Evolutionary conservation across 2,797 vertebrate species (phyloP).

Genomic region (Spizella passerina): DNA sequence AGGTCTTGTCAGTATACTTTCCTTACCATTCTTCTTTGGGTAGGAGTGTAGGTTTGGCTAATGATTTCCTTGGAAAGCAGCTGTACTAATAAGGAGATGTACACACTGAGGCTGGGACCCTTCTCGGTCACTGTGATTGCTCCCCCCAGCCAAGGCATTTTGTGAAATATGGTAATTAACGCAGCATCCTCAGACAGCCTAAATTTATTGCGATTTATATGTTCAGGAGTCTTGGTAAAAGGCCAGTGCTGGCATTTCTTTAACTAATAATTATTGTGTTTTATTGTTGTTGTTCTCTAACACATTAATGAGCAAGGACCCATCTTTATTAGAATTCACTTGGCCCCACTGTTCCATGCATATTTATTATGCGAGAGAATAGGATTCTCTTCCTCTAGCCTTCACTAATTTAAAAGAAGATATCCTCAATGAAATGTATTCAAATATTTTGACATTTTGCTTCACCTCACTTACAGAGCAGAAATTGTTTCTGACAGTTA

Average conservation of each 20-base stretch:
- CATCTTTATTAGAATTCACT: conserved; percentile 82
- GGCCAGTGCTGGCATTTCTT: conserved; percentile 80
- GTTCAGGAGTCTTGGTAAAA: conserved; percentile 77
- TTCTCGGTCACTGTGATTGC: background rate
- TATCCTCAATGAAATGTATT: conserved; percentile 95
- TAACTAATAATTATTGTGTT: conserved; percentile 84
- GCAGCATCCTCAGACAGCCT: conserved; percentile 66
- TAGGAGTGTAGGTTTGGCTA: background rate
- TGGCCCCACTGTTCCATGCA: conserved; percentile 77
- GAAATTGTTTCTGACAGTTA: conserved; percentile 99
- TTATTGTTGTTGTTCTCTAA: conserved; percentile 82
- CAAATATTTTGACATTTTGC: conserved; percentile 99
- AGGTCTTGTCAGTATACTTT: background rate
- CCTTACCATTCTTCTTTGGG: background rate
- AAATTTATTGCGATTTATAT: conserved; percentile 77
- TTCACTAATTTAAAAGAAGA: conserved; percentile 89
- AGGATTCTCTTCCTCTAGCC: conserved; percentile 82
- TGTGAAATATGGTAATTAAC: conserved; percentile 81
- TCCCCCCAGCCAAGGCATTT: conserved; percentile 39
- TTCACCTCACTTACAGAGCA: conserved; percentile 98
- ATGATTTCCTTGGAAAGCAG: conserved; percentile 1
- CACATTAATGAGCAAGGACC: conserved; percentile 76
- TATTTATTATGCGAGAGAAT: conserved; percentile 85
- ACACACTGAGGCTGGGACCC: background rate
- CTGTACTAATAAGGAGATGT: conserved; percentile 17